Evolutionary conservation across 2,113 vertebrate species (phyloP), one percentile per base, ranked within the genome.

Genomic region (Dromaius novaehollandiae): DNA sequence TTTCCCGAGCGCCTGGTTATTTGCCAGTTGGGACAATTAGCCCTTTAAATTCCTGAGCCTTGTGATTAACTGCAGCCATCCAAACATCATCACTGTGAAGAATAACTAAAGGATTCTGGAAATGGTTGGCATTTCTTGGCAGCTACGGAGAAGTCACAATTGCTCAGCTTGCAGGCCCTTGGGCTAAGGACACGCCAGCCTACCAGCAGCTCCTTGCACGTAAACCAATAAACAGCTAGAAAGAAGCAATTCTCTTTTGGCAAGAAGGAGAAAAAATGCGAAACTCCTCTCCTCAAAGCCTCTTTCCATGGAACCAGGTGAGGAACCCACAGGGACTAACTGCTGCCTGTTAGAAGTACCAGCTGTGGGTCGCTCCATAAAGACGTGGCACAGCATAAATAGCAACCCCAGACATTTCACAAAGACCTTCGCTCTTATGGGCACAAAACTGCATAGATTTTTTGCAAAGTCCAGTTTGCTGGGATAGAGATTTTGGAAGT

Each of bases 221-320:
- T 12, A 84, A 74, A 48, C 30, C 1, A 1, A 75, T 40, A n/a
- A 90, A 88, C 51, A 79, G 11, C 68, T 58, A 32, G 53, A 32
- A 79, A 24, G 58, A 53, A 69, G 21, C 8, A 5, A 3, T 82
- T 73, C 56, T 42, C 19, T 60, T 86, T 76, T 3, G 13, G 53
- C 77, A 89, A 79, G 65, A 71, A 69, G 30, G 48, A 55, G 85
- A 88, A 70, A 8, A 14, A 22, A 38, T 42, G 30, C 5, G 34
- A 11, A 94, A 44, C 21, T 46, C 51, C 50, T 32, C 21, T 46
- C 51, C 50, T 32, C 50, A 71, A 0, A 71, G 18, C 36, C 51
- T 88, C 60, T 88, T 28, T 26, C 50, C 40, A 30, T 0, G 0
- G 30, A 77, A 44, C 9, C 21, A 42, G 73, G 11, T 0, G 0